Conservation (phyloP, 2,888 invertebrate genomes). For the Cephonodes hylas region DNA sequence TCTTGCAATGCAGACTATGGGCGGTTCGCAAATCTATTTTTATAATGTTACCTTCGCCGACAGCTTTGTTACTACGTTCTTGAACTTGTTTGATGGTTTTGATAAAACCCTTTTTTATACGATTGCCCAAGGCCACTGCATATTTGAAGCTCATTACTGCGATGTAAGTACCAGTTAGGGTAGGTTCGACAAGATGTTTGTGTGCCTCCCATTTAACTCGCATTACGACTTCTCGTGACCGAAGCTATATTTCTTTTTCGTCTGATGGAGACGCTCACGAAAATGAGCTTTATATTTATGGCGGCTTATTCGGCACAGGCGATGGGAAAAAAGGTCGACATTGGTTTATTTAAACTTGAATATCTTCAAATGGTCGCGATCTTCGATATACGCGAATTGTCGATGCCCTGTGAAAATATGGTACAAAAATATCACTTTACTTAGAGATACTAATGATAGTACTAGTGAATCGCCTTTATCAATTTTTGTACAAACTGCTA, state of each 20-base stretch:
- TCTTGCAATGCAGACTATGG: not conserved
- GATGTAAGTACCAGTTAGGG: constrained; percentile 60
- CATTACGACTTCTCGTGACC: constrained; percentile 69
- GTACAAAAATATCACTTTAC: not conserved
- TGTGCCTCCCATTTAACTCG: constrained; percentile 61
- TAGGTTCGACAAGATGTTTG: constrained; percentile 67
- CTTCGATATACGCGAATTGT: too few relatives aligned
- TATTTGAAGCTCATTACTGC: constrained; percentile 55
- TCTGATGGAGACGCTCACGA: constrained; percentile 64
- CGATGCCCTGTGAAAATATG: not conserved
- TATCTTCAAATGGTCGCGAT: constrained; percentile 50
- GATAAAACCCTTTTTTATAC: constrained; percentile 35
- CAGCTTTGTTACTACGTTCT: constrained; percentile 32
- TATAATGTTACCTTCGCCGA: constrained; percentile 14
- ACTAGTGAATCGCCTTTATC: too few relatives aligned
- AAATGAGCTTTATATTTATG: constrained; percentile 66
- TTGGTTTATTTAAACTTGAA: constrained; percentile 44
- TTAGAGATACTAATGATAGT: too few relatives aligned
- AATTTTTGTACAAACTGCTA: too few relatives aligned
- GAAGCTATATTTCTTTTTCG: constrained; percentile 63
- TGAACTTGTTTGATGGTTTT: constrained; percentile 54
- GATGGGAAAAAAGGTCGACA: constrained; percentile 46
- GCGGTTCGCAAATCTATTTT: not conserved
- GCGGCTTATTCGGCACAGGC: constrained; percentile 48
- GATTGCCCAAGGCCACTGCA: constrained; percentile 53